Evolutionary conservation across 2,888 invertebrate species (phyloP), one percentile per base, ranked within the genome.

Genomic region (Brenthis daphne): DNA sequence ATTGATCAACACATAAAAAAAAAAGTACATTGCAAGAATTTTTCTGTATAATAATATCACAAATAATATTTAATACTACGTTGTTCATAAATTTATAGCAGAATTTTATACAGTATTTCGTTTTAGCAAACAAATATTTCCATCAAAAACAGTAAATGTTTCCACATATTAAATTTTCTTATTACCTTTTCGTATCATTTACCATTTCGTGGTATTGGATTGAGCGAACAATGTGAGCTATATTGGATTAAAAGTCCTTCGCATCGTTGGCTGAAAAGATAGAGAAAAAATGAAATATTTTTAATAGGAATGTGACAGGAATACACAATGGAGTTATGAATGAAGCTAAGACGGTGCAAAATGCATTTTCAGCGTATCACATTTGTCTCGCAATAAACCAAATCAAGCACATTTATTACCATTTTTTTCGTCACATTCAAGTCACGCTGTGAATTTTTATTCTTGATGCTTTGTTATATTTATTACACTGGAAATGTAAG

Each of bases 351-450:
- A 61, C 57, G 60, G 50, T 73, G 61, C 53, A 68, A 68, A 68
- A 66, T 73, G 68, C 67, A 67, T 65, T 69, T 70, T 65, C 61
- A 61, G 51, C 61, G 16, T 69, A 61, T 53, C 67, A 24, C 16
- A 60, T 64, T 64, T 61, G 29, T 58, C 55, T 33, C 29, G 8
- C 20, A 16, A 57, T 57, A 57, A 65, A 69, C 33, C 43, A 64
- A 51, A 64, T 47, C 68, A 61, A 29, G 47, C 51, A 43, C 65
- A 65, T 54, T 37, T 12, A n/a, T 57, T 58, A 2, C 29, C 2
- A 29, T 14, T 47, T 54, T 69, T 70, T 57, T 16, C n/a, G 12
- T 53, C 37, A 54, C 60, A 57, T 64, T 54, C 11, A 57, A 48
- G 53, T 64, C 64, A 65, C 57, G 58, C 53, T 57, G 55, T 43